These are phyloP conservation scores for Peromyscus polionotus DNA, from an alignment of 2,113 vertebrate species.

Conservation along the genomic window DNA sequence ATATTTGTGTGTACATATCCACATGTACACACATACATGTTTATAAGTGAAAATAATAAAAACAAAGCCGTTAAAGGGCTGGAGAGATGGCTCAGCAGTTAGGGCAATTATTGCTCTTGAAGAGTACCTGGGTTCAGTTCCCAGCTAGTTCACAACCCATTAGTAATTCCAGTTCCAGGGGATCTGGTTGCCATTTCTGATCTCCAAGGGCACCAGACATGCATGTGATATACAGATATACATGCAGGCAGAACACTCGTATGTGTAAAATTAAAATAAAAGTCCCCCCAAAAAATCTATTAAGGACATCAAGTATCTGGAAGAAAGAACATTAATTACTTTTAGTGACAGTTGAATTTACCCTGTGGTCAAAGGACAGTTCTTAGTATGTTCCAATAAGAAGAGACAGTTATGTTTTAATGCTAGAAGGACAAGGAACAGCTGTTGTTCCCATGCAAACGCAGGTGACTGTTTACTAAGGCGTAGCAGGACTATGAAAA, in stretches of 20 bases:
- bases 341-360: conserved; percentile 29
- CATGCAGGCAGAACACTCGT: neutral
- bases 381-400: neutral
- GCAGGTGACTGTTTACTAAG: conserved; percentile 9
- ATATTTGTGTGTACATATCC: too few relatives aligned
- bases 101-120: neutral
- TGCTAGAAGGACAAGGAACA: neutral
- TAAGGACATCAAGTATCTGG: neutral
- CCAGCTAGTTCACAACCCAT: neutral
- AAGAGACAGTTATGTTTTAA: conserved; percentile 10
- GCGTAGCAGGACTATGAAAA: neutral
- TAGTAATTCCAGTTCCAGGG: neutral
- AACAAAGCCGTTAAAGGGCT: neutral
- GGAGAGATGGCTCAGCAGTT: neutral
- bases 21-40: too few relatives aligned
- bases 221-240: neutral
- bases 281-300: neutral
- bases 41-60: neutral
- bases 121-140: neutral
- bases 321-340: conserved; percentile 39
- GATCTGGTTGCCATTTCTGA: neutral
- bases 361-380: neutral
- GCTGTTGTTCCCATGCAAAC: neutral
- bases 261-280: neutral
- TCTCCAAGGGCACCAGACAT: neutral